Conservation (phyloP, 2,113 vertebrate species). For the Xiphias gladius region DNA sequence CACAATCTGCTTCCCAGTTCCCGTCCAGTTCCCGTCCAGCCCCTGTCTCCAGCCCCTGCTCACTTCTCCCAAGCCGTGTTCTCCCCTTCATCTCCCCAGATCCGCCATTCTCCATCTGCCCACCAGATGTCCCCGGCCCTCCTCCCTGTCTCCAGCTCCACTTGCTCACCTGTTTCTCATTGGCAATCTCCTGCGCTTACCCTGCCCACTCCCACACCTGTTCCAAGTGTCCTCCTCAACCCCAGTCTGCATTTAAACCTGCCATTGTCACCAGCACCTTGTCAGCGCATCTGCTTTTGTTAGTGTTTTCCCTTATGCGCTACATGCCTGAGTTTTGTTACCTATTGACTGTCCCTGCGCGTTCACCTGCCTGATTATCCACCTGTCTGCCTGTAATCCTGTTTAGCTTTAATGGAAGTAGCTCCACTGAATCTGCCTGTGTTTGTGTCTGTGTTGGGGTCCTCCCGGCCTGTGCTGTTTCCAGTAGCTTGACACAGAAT, state of each 20-base stretch:
- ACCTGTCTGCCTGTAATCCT: background rate
- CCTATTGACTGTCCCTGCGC: too few species aligned
- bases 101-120: background rate
- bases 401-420: too few species aligned
- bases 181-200: too few species aligned
- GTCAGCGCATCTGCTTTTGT: background rate
- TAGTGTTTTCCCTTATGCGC: too few species aligned
- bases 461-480: too few species aligned
- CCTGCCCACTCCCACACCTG: background rate
- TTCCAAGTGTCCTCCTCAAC: background rate
- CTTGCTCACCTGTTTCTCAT: background rate
- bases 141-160: too few species aligned
- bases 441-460: background rate
- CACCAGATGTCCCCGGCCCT: constrained; percentile 2
- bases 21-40: background rate
- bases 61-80: too few species aligned
- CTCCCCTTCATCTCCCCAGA: background rate
- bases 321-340: too few species aligned
- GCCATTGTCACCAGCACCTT: background rate
- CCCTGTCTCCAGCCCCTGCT: too few species aligned
- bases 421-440: too few species aligned
- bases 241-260: background rate
- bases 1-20: too few species aligned
- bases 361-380: background rate
- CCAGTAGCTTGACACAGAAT: too few species aligned